A percentile compares a stretch with the other conserved stretches of the same genome.
These are phyloP conservation scores for Mobula birostris DNA, from an alignment of 2,113 vertebrate genomes.

Conservation along the genomic window DNA sequence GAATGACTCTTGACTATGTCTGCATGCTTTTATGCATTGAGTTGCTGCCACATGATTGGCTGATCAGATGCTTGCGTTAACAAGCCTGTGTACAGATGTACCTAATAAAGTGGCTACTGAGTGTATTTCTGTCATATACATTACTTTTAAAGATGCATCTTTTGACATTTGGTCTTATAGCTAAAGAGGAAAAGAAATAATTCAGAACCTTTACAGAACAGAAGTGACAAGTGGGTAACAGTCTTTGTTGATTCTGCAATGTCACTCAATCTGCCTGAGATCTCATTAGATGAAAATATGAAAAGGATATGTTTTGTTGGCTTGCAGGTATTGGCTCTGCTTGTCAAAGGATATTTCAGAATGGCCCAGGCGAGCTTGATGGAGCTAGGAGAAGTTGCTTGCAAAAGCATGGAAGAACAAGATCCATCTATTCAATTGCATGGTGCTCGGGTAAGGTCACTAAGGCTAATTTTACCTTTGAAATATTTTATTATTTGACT, in stretches of 20 bases:
- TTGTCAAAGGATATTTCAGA: slow-evolving; percentile 86
- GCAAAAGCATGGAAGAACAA: slow-evolving; percentile 74
- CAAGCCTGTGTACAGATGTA: too few relatives aligned
- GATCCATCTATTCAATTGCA: slow-evolving; percentile 86
- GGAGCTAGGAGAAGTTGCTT: slow-evolving; percentile 77
- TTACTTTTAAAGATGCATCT: neutral
- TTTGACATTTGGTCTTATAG: neutral
- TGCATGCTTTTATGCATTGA: too few relatives aligned
- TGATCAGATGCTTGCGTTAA: too few relatives aligned
- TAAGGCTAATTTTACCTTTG: neutral
- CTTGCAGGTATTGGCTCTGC: slow-evolving; percentile 74
- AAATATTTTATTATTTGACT: neutral
- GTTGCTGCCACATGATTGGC: too few relatives aligned
- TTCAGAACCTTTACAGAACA: neutral
- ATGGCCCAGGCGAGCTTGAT: slow-evolving; percentile 66
- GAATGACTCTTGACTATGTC: too few relatives aligned
- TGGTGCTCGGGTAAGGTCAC: slow-evolving; percentile 75
- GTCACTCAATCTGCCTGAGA: neutral
- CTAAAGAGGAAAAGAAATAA: neutral
- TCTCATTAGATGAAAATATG: neutral
- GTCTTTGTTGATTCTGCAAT: neutral
- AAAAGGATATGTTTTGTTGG: neutral
- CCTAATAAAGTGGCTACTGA: too few relatives aligned
- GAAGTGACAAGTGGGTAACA: neutral
- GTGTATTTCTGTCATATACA: neutral